phyloP scores from a whole-genome alignment of 2,888 invertebrate genomes.

The Chrysina gloriosa region DNA sequence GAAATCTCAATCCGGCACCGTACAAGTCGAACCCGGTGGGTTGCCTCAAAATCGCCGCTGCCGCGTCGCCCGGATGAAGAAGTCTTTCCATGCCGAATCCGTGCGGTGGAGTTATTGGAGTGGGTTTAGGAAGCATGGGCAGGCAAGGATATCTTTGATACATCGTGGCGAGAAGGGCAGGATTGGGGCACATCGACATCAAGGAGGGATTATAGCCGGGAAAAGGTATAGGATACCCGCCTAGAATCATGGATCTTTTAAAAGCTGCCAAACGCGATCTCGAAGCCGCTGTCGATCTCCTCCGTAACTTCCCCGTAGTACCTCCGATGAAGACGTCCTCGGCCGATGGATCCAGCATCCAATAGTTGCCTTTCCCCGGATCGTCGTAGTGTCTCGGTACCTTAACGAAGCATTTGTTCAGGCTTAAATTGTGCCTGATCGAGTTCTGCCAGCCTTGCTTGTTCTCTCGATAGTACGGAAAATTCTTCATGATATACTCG shows the following conservation, averaged over 20 bases:
- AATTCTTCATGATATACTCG: constrained; percentile 98
- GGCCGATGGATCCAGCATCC: constrained; percentile 98
- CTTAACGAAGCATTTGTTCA: constrained; percentile 99
- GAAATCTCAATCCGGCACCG: constrained; percentile 63
- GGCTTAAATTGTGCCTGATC: constrained; percentile 94
- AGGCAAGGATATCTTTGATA: constrained; percentile 74
- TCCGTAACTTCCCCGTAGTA: constrained; percentile 93
- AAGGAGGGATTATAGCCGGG: constrained; percentile 65
- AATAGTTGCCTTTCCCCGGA: constrained; percentile 99
- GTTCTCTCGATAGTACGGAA: constrained; percentile 97
- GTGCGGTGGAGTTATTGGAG: constrained; percentile 67
- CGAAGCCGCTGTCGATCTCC: constrained; percentile 92
- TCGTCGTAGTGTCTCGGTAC: constrained; percentile 98
- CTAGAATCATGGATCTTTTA: constrained; percentile 81
- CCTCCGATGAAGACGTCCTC: constrained; percentile 99
- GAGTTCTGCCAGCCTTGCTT: constrained; percentile 99
- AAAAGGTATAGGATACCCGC: constrained; percentile 69
- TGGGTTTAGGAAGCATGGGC: constrained; percentile 67
- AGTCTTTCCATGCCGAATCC: constrained; percentile 63
- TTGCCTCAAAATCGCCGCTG: constrained; percentile 65
- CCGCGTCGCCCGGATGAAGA: constrained; percentile 59
- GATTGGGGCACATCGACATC: constrained; percentile 69
- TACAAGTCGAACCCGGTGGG: constrained; percentile 68
- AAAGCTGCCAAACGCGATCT: constrained; percentile 90
- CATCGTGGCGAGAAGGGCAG: constrained; percentile 72